A percentile compares a stretch with the other conserved stretches of the same genome.
Conservation (phyloP, 1,140 invertebrate genomes). For the Aethina tumida region DNA sequence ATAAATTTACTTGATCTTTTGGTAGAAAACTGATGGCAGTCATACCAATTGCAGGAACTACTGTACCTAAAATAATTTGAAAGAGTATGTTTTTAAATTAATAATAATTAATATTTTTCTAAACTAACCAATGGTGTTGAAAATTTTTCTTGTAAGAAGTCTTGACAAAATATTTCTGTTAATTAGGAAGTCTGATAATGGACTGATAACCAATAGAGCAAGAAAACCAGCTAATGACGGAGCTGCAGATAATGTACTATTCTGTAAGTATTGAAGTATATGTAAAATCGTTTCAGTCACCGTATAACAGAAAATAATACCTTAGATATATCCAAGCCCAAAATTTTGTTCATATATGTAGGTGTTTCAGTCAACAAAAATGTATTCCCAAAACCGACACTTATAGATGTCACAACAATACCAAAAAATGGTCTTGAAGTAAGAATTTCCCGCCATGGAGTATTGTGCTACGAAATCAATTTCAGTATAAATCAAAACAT, state of each 20-base stretch:
- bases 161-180: slow-evolving; percentile 43
- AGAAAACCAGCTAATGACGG: slow-evolving; percentile 70
- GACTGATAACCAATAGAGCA: slow-evolving; percentile 53
- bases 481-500: neutral
- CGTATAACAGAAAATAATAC: too few relatives aligned
- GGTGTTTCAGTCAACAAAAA: slow-evolving; percentile 86
- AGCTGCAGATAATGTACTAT: slow-evolving; percentile 61
- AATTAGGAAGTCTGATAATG: slow-evolving; percentile 49
- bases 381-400: slow-evolving; percentile 89
- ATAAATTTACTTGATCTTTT: slow-evolving; percentile 38
- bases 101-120: neutral
- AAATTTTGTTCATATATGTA: slow-evolving; percentile 74
- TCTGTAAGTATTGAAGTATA: slow-evolving; percentile 41
- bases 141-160: slow-evolving; percentile 48
- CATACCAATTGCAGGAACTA: slow-evolving; percentile 50
- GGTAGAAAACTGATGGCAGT: slow-evolving; percentile 49
- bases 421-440: slow-evolving; percentile 75
- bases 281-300: too few relatives aligned
- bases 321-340: slow-evolving; percentile 64
- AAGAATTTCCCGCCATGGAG: slow-evolving; percentile 68
- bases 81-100: neutral
- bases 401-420: slow-evolving; percentile 68
- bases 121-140: slow-evolving; percentile 50
- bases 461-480: slow-evolving; percentile 27
- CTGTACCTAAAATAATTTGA: slow-evolving; percentile 37